Evolutionary conservation across 1,140 invertebrate species (phyloP), one percentile per base, ranked within the genome.

Genomic region (Chionoecetes opilio): DNA sequence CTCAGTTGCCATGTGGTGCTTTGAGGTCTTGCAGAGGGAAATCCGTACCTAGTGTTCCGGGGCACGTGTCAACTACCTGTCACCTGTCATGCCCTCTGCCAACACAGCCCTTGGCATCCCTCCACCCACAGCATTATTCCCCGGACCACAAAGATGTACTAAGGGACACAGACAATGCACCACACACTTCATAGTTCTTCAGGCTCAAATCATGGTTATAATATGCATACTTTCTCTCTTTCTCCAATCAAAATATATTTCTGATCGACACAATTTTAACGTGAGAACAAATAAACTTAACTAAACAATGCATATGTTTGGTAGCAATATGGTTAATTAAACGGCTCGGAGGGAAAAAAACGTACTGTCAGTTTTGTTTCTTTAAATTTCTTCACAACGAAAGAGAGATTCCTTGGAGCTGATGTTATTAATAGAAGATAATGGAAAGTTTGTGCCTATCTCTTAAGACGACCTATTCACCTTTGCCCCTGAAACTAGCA

Each of bases 21-120:
- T n/a, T 75, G 63, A 75, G 63, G 6, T 11, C 21, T 75, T n/a
- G 6, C 6, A 14, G 17, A n/a, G 32, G 35, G 29, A 93, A n/a
- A n/a, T n/a, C n/a, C n/a, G 91, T 85, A 29, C 82, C 82, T n/a
- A 85, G 32, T 41, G 35, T 92, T 53, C 21, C 29, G 29, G 35
- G 17, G 63, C 37, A 82, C 21, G n/a, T 41, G n/a, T 85, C 82
- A 93, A 82, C 82, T 93, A 82, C 41, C 91, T 85, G 91, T 93
- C 91, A 93, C 82, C 46, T 38, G 31, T 11, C 91, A 17, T 41
- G 32, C n/a, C 31, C 37, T 11, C 3, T 93, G 82, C 91, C 91
- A 93, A 85, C 75, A 29, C 31, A n/a, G 21, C 3, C 35, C 84
- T 38, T 93, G 82, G 82, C 91, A 93, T 31, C n/a, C 91, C 46